A percentile compares a stretch with the other conserved stretches of the same genome.
Conservation (phyloP, 53 echinoderm and acorn worm genomes). For the Arbacia lixula region DNA sequence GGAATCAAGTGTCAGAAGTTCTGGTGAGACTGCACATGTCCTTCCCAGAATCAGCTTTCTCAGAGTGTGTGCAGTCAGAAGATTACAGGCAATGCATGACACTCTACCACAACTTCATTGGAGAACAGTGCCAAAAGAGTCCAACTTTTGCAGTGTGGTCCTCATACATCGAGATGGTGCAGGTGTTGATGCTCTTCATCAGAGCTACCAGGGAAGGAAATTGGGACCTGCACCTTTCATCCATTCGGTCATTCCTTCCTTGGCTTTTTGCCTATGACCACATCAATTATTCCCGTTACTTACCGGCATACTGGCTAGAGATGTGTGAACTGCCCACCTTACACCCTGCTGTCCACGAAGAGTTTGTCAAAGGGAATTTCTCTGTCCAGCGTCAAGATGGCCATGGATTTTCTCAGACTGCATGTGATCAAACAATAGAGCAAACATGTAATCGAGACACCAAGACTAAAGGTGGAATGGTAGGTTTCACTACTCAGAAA, state of each 20-base stretch:
- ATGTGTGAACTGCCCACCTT: conserved; percentile 55
- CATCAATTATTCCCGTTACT: conserved; percentile 69
- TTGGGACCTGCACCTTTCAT: conserved; percentile 70
- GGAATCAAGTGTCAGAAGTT: neutral
- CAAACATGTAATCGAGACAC: conserved; percentile 74
- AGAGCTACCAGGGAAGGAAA: conserved; percentile 59
- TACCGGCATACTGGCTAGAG: conserved; percentile 70
- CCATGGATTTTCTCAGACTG: conserved; percentile 64
- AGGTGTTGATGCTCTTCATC: conserved; percentile 38
- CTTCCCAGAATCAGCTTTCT: neutral
- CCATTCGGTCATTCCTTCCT: conserved; percentile 54
- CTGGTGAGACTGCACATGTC: neutral
- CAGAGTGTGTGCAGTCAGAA: neutral
- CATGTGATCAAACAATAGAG: conserved; percentile 74
- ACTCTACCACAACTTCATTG: neutral
- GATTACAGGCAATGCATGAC: neutral
- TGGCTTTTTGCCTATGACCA: conserved; percentile 76
- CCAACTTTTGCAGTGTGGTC: conserved; percentile 47
- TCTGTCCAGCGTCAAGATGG: conserved; percentile 69
- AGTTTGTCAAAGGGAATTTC: conserved; percentile 58
- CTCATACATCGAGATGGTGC: conserved; percentile 51
- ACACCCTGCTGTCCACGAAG: conserved; percentile 55
- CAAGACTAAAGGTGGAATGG: conserved; percentile 75
- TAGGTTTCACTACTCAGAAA: conserved; percentile 68
- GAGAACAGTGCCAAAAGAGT: neutral